Percentiles rank a stretch among this genome's conserved stretches.
phyloP scores from a whole-genome alignment of 2,113 vertebrate genomes.

The Azemiops feae region DNA sequence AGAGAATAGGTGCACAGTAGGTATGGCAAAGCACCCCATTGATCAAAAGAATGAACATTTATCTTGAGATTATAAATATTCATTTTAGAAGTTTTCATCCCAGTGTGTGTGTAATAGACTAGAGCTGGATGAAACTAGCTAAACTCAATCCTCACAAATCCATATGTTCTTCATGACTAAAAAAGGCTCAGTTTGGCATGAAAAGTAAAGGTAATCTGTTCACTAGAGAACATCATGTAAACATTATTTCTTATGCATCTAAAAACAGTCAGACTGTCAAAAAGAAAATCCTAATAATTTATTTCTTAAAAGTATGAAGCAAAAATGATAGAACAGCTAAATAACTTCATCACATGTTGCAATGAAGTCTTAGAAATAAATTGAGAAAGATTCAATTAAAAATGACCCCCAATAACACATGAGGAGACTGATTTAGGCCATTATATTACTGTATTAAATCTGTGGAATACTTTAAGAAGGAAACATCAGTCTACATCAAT shows the following conservation, averaged over 20 bases:
- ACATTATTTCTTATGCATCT: slow-evolving; percentile 17
- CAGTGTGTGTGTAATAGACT: slow-evolving; percentile 49
- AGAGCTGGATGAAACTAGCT: slow-evolving; percentile 35
- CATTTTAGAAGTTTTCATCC: slow-evolving; percentile 54
- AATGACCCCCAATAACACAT: slow-evolving; percentile 57
- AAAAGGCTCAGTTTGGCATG: slow-evolving; percentile 23
- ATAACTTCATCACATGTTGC: slow-evolving; percentile 49
- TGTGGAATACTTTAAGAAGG: not conserved
- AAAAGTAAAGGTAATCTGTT: slow-evolving; percentile 28
- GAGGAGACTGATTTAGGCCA: slow-evolving; percentile 59
- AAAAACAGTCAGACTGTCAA: slow-evolving; percentile 42
- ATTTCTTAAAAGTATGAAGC: slow-evolving; percentile 57
- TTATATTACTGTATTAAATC: slow-evolving; percentile 10
- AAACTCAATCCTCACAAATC: slow-evolving; percentile 30
- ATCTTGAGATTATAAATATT: slow-evolving; percentile 65
- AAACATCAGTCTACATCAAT: not conserved
- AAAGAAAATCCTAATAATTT: slow-evolving; percentile 37
- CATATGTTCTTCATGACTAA: slow-evolving; percentile 21
- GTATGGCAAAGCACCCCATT: slow-evolving; percentile 56
- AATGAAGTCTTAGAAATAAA: slow-evolving; percentile 39
- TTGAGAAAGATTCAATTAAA: slow-evolving; percentile 51
- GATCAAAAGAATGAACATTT: slow-evolving; percentile 60
- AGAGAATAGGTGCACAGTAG: slow-evolving; percentile 15
- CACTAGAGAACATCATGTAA: slow-evolving; percentile 23
- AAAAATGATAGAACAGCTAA: slow-evolving; percentile 46